Conservation (phyloP, 2,113 vertebrate species). For the Apodemus speciosus region DNA sequence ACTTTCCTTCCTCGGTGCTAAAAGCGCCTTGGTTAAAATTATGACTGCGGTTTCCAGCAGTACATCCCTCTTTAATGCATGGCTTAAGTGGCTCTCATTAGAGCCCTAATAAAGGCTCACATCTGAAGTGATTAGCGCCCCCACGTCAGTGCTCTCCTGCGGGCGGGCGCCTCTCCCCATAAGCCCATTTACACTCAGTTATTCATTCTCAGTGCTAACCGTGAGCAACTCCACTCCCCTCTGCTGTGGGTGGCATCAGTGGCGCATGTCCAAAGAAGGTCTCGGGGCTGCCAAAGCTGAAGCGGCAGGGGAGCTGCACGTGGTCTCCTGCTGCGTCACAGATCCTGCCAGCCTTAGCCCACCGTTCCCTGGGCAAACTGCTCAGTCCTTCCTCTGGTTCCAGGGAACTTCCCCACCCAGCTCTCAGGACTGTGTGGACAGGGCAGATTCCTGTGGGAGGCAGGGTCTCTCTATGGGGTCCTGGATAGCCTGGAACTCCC, state of each 20-base stretch:
- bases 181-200: slow-evolving; percentile 79
- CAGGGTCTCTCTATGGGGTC: neutral
- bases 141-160: slow-evolving; percentile 81
- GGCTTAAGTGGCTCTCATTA: slow-evolving; percentile 87
- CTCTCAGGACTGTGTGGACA: neutral
- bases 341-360: too few species aligned
- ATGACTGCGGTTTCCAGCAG: slow-evolving; percentile 77
- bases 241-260: neutral
- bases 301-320: neutral
- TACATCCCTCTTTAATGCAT: slow-evolving; percentile 85
- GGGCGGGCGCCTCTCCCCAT: slow-evolving; percentile 75
- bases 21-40: slow-evolving; percentile 85
- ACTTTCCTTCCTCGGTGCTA: slow-evolving; percentile 68
- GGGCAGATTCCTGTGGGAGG: neutral
- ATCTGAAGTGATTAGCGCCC: slow-evolving; percentile 87
- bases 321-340: neutral
- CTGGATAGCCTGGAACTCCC: neutral
- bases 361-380: neutral
- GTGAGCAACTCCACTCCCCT: slow-evolving; percentile 59
- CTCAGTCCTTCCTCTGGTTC: neutral
- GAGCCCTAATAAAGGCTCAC: slow-evolving; percentile 85
- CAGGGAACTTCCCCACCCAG: neutral
- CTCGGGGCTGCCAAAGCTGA: neutral
- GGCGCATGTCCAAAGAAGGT: neutral
- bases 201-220: slow-evolving; percentile 83